Conservation (phyloP, 2,888 invertebrate genomes). For the Cantharis rufa region DNA sequence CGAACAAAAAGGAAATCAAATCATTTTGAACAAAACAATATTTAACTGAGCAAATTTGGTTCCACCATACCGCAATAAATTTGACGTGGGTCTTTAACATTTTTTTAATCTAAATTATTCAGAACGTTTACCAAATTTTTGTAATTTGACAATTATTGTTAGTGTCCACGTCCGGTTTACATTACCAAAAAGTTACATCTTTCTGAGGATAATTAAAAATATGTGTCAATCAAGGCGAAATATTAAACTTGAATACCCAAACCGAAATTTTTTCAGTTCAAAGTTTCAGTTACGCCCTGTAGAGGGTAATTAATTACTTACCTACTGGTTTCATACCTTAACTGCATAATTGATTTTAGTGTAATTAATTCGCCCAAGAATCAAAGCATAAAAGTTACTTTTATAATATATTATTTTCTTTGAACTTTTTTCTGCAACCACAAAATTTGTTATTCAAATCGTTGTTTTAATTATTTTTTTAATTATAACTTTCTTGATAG, state of each 20-base stretch:
- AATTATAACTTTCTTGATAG: slow-evolving; percentile 49
- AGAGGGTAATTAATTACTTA: neutral
- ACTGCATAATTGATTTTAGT: neutral
- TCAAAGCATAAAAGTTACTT: neutral
- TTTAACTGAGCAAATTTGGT: neutral
- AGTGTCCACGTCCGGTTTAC: neutral
- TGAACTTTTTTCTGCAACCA: neutral
- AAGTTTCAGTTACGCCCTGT: neutral
- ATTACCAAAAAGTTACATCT: neutral
- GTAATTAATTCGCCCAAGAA: neutral
- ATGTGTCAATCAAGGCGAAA: neutral
- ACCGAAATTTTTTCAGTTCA: neutral
- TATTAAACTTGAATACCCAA: neutral
- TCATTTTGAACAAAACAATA: neutral
- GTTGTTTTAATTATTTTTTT: neutral
- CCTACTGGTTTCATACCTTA: neutral
- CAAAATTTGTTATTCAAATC: neutral
- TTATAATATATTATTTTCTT: neutral
- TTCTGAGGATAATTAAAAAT: neutral
- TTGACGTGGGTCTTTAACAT: neutral
- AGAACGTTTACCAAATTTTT: neutral
- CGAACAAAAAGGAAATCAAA: neutral
- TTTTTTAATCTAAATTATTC: neutral
- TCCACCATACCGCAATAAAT: neutral
- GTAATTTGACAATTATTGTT: neutral